These are phyloP conservation scores for Hyles vespertilio DNA, from an alignment of 1,140 invertebrate genomes.

Conservation along the genomic window DNA sequence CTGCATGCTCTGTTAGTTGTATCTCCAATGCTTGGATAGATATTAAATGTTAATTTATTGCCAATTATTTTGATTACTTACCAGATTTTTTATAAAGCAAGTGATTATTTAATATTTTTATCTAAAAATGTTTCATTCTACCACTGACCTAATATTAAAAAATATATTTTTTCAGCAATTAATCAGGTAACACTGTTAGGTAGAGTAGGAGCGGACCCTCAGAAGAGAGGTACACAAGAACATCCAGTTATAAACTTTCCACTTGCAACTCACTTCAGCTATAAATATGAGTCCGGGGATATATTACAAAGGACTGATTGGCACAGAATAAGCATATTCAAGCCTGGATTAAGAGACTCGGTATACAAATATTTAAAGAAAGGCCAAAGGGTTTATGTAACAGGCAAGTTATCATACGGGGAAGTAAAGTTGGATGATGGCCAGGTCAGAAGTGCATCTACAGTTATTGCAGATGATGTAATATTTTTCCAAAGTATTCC, in stretches of 20 bases:
- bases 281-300: slow-evolving; percentile 86
- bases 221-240: slow-evolving; percentile 86
- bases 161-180: slow-evolving; percentile 79
- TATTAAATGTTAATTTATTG: too few species aligned
- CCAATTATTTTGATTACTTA: too few species aligned
- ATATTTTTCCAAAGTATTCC: slow-evolving; percentile 82
- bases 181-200: slow-evolving; percentile 93
- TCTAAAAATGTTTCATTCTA: too few species aligned
- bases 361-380: slow-evolving; percentile 89
- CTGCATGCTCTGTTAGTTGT: too few species aligned
- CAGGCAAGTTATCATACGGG: slow-evolving; percentile 89
- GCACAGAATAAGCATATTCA: slow-evolving; percentile 93
- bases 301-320: slow-evolving; percentile 91
- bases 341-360: slow-evolving; percentile 85
- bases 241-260: slow-evolving; percentile 94
- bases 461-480: slow-evolving; percentile 91
- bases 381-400: slow-evolving; percentile 90
- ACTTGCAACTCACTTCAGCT: slow-evolving; percentile 91
- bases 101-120: too few species aligned
- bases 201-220: slow-evolving; percentile 90
- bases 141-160: too few species aligned
- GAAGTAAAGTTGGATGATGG: slow-evolving; percentile 89
- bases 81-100: too few species aligned
- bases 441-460: slow-evolving; percentile 81
- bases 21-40: too few species aligned